These are phyloP conservation scores for Pseudomyrmex cubaensis DNA, from an alignment of 1,140 invertebrate genomes.

Conservation along the genomic window DNA sequence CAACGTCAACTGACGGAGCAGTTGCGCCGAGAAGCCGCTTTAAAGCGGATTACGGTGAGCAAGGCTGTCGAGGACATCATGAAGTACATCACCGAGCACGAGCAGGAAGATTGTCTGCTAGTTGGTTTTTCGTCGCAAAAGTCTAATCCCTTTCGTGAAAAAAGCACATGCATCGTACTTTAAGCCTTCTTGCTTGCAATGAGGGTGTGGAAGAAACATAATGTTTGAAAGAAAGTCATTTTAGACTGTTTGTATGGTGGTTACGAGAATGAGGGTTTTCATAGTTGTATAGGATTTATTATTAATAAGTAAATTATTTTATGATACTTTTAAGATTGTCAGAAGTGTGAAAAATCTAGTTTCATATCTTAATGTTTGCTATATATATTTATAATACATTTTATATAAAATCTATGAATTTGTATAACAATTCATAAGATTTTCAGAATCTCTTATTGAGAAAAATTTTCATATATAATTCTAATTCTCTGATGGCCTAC, in stretches of 20 bases:
- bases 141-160: slow-evolving; percentile 98
- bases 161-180: slow-evolving; percentile 95
- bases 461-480: background rate
- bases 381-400: background rate
- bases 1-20: slow-evolving; percentile 97
- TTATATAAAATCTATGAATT: background rate
- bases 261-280: background rate
- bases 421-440: background rate
- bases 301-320: slow-evolving; percentile 52
- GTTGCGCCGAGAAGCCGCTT: slow-evolving; percentile 94
- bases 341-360: background rate
- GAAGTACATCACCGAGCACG: slow-evolving; percentile 96
- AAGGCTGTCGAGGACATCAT: slow-evolving; percentile 97
- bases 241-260: background rate
- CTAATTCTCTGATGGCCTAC: background rate
- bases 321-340: slow-evolving; percentile 30
- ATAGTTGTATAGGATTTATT: slow-evolving; percentile 4
- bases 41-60: slow-evolving; percentile 94
- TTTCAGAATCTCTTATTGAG: background rate
- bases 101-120: slow-evolving; percentile 97
- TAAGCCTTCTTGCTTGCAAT: slow-evolving; percentile 83
- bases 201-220: background rate
- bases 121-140: slow-evolving; percentile 98
- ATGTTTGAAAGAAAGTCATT: background rate
- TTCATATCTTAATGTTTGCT: background rate